Evolutionary conservation across 2,888 invertebrate species (phyloP).

Genomic region (Platerodrilus igneus): DNA sequence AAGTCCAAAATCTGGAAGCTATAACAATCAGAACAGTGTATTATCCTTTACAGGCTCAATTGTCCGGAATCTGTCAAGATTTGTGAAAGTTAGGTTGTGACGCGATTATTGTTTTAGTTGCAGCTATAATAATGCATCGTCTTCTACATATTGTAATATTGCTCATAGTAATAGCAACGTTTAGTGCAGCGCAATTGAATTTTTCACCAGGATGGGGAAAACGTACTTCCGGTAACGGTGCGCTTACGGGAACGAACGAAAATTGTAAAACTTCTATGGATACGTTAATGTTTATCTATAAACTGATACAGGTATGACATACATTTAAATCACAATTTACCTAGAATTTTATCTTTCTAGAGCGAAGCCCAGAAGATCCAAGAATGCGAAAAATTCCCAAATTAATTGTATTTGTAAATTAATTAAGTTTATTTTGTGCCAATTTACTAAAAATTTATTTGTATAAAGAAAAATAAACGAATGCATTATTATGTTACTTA

Average conservation of each 20-base stretch:
- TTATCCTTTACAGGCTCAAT: too few species aligned
- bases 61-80: too few species aligned
- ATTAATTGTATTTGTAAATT: constrained; percentile 14
- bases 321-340: background rate
- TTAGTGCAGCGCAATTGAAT: constrained; percentile 41
- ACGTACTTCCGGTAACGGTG: constrained; percentile 29
- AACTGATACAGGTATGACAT: constrained; percentile 53
- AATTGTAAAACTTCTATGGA: constrained; percentile 54
- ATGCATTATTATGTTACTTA: too few species aligned
- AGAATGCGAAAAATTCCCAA: constrained; percentile 42
- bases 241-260: constrained; percentile 31
- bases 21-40: too few species aligned
- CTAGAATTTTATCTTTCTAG: constrained; percentile 35
- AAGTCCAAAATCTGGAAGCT: too few species aligned
- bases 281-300: constrained; percentile 54
- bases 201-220: constrained; percentile 47
- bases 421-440: constrained; percentile 18
- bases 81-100: too few species aligned
- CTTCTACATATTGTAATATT: constrained; percentile 27
- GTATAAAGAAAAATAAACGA: too few species aligned
- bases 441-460: too few species aligned
- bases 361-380: constrained; percentile 44
- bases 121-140: constrained; percentile 25
- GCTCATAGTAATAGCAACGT: constrained; percentile 28
- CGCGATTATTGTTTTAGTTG: too few species aligned